phyloP scores from a whole-genome alignment of 2,797 vertebrate genomes.

The Squalus acanthias region DNA sequence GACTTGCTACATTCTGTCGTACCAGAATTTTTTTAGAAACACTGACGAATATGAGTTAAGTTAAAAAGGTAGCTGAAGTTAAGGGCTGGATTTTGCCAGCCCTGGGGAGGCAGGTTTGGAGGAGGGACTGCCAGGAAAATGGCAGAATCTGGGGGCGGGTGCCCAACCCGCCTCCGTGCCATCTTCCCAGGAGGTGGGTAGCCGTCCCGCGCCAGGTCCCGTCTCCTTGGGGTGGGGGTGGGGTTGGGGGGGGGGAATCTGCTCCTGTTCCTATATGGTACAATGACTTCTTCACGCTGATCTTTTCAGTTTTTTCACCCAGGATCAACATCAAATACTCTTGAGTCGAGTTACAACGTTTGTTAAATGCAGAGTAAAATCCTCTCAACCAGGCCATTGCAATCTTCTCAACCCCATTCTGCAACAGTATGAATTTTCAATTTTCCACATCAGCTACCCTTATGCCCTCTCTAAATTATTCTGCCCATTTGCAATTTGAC shows the following conservation, averaged over 20 bases:
- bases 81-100: too few species aligned
- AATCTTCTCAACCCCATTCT: neutral
- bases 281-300: neutral
- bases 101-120: too few species aligned
- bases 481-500: too few species aligned
- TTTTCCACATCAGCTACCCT: too few species aligned
- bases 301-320: neutral
- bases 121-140: too few species aligned
- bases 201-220: too few species aligned
- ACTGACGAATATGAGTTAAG: neutral
- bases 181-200: too few species aligned
- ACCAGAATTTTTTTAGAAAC: neutral
- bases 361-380: neutral
- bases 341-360: neutral
- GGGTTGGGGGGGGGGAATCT: neutral
- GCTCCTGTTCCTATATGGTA: neutral
- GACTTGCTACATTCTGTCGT: neutral
- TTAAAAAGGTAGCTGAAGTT: neutral
- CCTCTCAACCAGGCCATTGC: neutral
- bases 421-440: neutral
- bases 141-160: too few species aligned
- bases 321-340: neutral
- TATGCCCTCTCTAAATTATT: too few species aligned
- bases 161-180: too few species aligned
- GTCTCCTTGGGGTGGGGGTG: neutral